Percentiles rank a stretch among this genome's conserved stretches.
Conservation (phyloP, 2,797 vertebrate species). For the Amazona ochrocephala region DNA sequence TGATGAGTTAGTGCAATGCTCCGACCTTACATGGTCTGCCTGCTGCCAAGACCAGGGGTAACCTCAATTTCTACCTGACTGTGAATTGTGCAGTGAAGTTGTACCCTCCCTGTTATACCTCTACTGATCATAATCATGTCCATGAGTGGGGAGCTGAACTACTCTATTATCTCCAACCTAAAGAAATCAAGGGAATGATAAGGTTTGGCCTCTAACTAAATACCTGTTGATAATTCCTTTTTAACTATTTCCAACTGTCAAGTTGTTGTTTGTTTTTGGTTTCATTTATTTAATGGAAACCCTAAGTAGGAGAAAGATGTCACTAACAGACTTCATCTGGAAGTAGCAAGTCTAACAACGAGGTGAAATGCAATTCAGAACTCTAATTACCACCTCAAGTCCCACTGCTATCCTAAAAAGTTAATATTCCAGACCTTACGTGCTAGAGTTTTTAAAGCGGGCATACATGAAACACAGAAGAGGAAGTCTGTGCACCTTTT, state of each 20-base stretch:
- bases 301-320: not conserved
- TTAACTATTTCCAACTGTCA: not conserved
- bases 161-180: not conserved
- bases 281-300: not conserved
- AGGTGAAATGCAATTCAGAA: not conserved
- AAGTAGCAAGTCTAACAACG: not conserved
- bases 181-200: not conserved
- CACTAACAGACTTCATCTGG: not conserved
- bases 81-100: not conserved
- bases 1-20: not conserved
- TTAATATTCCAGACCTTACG: not conserved
- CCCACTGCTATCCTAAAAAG: not conserved
- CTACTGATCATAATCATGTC: not conserved
- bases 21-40: not conserved
- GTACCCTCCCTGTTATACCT: accelerated
- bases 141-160: not conserved
- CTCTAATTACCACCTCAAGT: not conserved
- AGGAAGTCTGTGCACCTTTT: not conserved
- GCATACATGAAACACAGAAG: not conserved
- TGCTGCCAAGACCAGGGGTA: not conserved
- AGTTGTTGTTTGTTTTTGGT: not conserved
- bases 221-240: not conserved
- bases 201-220: not conserved
- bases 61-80: not conserved
- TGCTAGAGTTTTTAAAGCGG: not conserved